Evolutionary conservation across 2,888 invertebrate species (phyloP).

Genomic region (Drosophila tripunctata): DNA sequence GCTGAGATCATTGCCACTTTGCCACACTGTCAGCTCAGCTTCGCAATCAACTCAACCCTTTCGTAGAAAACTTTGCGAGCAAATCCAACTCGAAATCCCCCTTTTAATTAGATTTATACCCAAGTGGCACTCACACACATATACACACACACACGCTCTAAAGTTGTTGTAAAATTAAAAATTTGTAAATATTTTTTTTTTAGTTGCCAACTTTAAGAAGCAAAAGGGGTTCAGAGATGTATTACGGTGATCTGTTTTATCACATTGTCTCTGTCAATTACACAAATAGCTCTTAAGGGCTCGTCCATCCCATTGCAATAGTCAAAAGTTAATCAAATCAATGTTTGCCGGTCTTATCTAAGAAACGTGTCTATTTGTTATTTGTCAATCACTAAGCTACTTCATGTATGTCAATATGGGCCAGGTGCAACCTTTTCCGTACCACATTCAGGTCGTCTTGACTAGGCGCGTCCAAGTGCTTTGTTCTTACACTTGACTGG

Average conservation of each 20-base stretch:
- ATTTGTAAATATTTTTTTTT: constrained; percentile 36
- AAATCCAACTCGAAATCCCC: constrained; percentile 60
- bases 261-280: constrained; percentile 37
- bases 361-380: constrained; percentile 73
- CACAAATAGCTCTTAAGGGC: constrained; percentile 33
- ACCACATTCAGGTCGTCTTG: background rate
- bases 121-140: constrained; percentile 62
- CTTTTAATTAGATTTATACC: constrained; percentile 73
- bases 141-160: background rate
- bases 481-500: constrained; percentile 72
- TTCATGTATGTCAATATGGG: constrained; percentile 52
- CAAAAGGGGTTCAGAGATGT: background rate
- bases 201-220: background rate
- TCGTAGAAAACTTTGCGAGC: constrained; percentile 31
- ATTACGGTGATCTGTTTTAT: background rate
- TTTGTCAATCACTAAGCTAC: constrained; percentile 75
- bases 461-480: constrained; percentile 30
- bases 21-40: constrained; percentile 18
- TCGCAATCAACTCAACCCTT: constrained; percentile 60
- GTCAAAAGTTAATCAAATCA: constrained; percentile 75
- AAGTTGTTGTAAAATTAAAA: background rate
- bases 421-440: constrained; percentile 10
- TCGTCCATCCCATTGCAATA: constrained; percentile 36
- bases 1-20: constrained; percentile 38
- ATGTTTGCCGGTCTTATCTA: constrained; percentile 64